Evolutionary conservation across 2,113 vertebrate species (phyloP).

Genomic region (Zeus faber): DNA sequence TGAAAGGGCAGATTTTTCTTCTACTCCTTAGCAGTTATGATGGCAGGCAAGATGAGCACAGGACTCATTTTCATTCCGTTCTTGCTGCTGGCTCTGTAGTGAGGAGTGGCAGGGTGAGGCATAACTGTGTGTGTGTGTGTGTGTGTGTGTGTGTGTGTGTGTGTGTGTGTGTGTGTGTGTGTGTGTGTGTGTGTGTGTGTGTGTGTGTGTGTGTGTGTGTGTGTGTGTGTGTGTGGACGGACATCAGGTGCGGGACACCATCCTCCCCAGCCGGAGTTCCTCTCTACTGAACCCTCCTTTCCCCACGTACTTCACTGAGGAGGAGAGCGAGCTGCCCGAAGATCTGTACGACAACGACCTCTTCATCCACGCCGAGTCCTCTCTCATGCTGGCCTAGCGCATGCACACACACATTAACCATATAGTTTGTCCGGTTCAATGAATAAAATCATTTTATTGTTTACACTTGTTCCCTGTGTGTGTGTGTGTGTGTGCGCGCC

Average conservation of each 20-base stretch:
- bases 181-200: background rate
- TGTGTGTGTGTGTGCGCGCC: conserved; percentile 3
- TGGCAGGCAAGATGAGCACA: no score
- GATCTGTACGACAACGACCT: conserved; percentile 85
- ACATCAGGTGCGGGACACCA: conserved; percentile 81
- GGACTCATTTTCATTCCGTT: no score
- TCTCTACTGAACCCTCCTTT: conserved; percentile 80
- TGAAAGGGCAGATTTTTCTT: no score
- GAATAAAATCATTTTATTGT: conserved; percentile 46
- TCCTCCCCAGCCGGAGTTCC: conserved; percentile 67
- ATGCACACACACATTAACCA: conserved; percentile 22
- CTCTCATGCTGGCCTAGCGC: conserved; percentile 65
- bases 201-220: conserved; percentile 16
- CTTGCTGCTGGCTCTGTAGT: no score
- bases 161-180: background rate
- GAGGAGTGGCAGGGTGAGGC: no score
- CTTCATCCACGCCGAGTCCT: conserved; percentile 82
- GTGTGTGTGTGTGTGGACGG: background rate
- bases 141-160: background rate
- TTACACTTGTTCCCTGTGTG: background rate
- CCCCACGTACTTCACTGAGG: conserved; percentile 90
- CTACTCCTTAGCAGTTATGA: no score
- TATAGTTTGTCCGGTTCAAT: conserved; percentile 34
- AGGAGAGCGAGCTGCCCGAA: conserved; percentile 84
- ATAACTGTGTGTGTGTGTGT: no score